Evolutionary conservation across 92 coral and sea anemone genomes (phyloP), one percentile per base, ranked within the genome.

Genomic region (Epizoanthus ramosus): DNA sequence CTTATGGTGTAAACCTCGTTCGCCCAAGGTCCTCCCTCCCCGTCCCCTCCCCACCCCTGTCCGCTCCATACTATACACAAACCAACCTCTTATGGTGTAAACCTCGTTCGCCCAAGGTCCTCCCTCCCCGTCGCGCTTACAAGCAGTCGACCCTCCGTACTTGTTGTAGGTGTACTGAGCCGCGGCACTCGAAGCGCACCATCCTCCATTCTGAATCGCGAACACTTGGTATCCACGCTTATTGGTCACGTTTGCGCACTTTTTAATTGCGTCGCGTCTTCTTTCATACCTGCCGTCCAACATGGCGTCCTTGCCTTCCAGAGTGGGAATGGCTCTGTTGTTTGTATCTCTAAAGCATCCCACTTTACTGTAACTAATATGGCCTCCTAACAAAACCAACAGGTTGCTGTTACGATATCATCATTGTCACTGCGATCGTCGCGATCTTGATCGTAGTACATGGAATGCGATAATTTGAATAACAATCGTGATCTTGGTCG

Each of bases 31-130:
- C 89, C 89, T 6, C 89, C 89, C 68, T 70, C 56, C 4, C 89
- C 89, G 68, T 80, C 85, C n/a, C n/a, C n/a, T n/a, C n/a, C n/a
- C n/a, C n/a, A n/a, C n/a, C 31, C 31, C 31, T 28, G 31, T 28
- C 43, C 43, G 5, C 43, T 37, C 43, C 43, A 3, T 37, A 37
- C 6, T 37, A 37, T 8, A 47, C 7, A 50, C 54, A 23, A 66
- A 57, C 80, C 57, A 75, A 75, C 80, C 80, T 58, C 15, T 57
- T 17, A 35, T 31, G 6, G 41, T 56, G 68, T 75, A 75, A 18
- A 86, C 89, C 50, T 86, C 66, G 61, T 80, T 86, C 9, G 89
- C 89, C 70, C 82, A 71, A 3, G 81, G 67, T 22, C 89, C 89
- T 6, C 89, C 89, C 68, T 70, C 56, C 4, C 89, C 89, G 68